Percentiles rank a stretch among this genome's conserved stretches.
Conservation (phyloP, 2,797 vertebrate species). For the Microhierax caerulescens region DNA sequence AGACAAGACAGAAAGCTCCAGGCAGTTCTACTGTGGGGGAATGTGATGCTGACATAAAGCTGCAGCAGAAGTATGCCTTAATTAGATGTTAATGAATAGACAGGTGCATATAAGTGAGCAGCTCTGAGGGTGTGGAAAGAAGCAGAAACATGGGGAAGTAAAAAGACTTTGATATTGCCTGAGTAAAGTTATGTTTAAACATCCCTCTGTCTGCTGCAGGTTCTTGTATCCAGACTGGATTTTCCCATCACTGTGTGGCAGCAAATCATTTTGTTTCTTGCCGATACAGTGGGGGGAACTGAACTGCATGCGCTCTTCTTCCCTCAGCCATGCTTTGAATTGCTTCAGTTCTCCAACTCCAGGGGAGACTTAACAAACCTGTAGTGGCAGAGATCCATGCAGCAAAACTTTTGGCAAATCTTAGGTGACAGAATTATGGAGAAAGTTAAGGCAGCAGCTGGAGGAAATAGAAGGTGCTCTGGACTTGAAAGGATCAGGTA, state of each 20-base stretch:
- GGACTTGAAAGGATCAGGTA: background rate
- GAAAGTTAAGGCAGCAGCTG: background rate
- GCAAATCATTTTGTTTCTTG: background rate
- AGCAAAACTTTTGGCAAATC: background rate
- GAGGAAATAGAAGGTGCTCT: background rate
- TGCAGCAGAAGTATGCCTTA: slow-evolving; percentile 18
- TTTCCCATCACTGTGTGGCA: slow-evolving; percentile 7
- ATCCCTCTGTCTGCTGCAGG: background rate
- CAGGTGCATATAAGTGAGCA: background rate
- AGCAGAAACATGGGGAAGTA: background rate
- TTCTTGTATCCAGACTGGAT: background rate
- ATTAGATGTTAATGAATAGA: slow-evolving; percentile 43
- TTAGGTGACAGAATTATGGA: background rate
- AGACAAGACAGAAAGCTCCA: background rate
- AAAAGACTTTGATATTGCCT: background rate
- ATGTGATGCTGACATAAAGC: background rate
- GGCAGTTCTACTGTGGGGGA: background rate
- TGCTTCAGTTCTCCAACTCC: background rate
- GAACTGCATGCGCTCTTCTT: background rate
- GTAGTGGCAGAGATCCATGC: background rate
- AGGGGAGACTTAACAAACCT: background rate
- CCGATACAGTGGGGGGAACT: background rate
- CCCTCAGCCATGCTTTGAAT: background rate
- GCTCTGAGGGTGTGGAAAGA: background rate
- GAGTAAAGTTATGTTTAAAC: background rate